Base-by-base conservation (phyloP, 2,888 invertebrate genomes). In the Diarsia mendica region DNA sequence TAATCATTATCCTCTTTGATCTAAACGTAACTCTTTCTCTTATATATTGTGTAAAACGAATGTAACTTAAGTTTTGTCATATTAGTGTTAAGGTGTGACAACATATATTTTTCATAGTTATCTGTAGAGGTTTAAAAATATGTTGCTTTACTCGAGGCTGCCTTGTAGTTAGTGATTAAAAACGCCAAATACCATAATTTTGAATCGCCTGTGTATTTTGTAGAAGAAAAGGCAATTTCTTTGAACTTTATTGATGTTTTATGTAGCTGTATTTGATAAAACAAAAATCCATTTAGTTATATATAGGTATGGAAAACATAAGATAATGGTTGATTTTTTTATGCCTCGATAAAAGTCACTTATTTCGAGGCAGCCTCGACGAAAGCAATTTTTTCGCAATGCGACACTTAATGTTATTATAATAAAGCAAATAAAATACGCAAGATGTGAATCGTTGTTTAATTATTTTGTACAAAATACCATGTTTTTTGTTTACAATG, bases 391-490 rank as follows among this genome's bases (percentile, higher is more conserved):
- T 67, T 72, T 73, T 64, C 55, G 80, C 67, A 73, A 66, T 66
- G 76, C 65, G 44, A 73, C 58, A 67, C 48, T 67, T 76, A 73
- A 72, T 80, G 77, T 88, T 84, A 80, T 72, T 60, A 67, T 72
- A 61, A 28, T 73, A 77, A 80, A 83, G 77, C 84, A 82, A 87
- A 87, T 87, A 87, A 85, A 86, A 63, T 78, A 78, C 76, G 68
- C 82, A 76, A 80, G 76, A 82, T 83, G 65, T 80, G 69, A 79
- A 67, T 74, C 71, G 83, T 82, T 83, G 80, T 87, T 85, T 82
- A 80, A 82, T 86, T 87, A 77, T 84, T 84, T 85, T 83, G 70
- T 82, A 84, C 82, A 77, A 76, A 79, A 80, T 75, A 83, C 77
- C 82, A 78, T 66, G 71, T 66, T 72, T 85, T 69, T 67, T 67